phyloP scores from a whole-genome alignment of 2,113 vertebrate species.

The Saccopteryx leptura region DNA sequence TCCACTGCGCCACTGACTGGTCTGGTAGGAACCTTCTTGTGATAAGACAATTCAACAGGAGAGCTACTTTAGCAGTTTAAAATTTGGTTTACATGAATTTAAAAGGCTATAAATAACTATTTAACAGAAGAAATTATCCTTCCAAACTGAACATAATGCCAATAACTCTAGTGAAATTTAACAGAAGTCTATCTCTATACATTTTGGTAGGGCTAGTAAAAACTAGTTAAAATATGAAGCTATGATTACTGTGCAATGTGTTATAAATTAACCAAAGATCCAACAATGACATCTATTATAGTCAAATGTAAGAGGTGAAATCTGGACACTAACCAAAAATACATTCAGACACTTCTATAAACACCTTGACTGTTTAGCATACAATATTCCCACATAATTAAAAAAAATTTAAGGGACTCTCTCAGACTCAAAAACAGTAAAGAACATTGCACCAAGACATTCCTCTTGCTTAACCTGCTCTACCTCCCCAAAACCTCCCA shows the following conservation, averaged over 20 bases:
- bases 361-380: neutral
- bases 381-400: neutral
- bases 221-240: conserved; percentile 35
- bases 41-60: conserved; percentile 33
- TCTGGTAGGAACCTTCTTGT: too few species aligned
- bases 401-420: conserved; percentile 43
- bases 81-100: conserved; percentile 21
- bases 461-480: neutral
- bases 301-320: neutral
- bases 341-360: conserved; percentile 27
- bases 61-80: conserved; percentile 36
- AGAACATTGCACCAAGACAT: neutral
- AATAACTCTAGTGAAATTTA: conserved; percentile 32
- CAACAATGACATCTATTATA: neutral
- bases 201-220: conserved; percentile 1
- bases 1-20: too few species aligned
- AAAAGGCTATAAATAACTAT: conserved; percentile 34
- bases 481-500: neutral
- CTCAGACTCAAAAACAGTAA: conserved; percentile 15
- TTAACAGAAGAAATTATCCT: conserved; percentile 36
- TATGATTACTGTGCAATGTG: neutral
- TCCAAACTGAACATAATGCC: conserved; percentile 52
- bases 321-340: conserved; percentile 41
- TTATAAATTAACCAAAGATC: conserved; percentile 13
- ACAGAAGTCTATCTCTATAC: neutral